These are phyloP conservation scores for Lordiphosa fenestrarum DNA, from an alignment of 2,888 invertebrate species.

Conservation along the genomic window DNA sequence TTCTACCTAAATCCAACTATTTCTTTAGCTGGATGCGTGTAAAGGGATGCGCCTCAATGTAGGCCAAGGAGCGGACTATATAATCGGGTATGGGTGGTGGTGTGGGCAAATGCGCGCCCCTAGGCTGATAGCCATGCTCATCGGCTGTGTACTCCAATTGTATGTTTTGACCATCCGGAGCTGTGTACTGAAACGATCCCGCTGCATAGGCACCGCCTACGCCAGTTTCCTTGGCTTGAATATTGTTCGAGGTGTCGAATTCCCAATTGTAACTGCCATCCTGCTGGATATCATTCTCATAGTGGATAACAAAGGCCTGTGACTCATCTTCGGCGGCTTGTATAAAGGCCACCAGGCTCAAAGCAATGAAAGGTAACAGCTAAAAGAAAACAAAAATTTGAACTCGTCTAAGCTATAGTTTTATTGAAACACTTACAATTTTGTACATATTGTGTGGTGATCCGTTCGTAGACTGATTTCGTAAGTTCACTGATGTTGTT, in stretches of 20 bases:
- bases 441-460: slow-evolving; percentile 56
- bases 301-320: slow-evolving; percentile 57
- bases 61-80: slow-evolving; percentile 69
- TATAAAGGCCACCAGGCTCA: slow-evolving; percentile 40
- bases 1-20: slow-evolving; percentile 14
- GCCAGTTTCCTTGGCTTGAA: slow-evolving; percentile 82
- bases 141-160: slow-evolving; percentile 75
- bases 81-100: slow-evolving; percentile 77
- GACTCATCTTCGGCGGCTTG: slow-evolving; percentile 56
- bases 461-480: slow-evolving; percentile 45
- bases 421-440: slow-evolving; percentile 51
- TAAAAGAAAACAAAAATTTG: slow-evolving; percentile 14
- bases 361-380: slow-evolving; percentile 45
- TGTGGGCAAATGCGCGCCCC: slow-evolving; percentile 77
- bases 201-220: slow-evolving; percentile 81
- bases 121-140: slow-evolving; percentile 77
- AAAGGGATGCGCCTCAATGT: slow-evolving; percentile 75
- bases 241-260: slow-evolving; percentile 83
- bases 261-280: slow-evolving; percentile 81
- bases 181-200: slow-evolving; percentile 64
- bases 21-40: slow-evolving; percentile 49
- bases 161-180: slow-evolving; percentile 75
- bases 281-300: slow-evolving; percentile 52
- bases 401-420: slow-evolving; percentile 4
- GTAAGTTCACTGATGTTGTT: slow-evolving; percentile 32